These are phyloP conservation scores for Maniola hyperantus DNA, from an alignment of 2,888 invertebrate species.

Conservation along the genomic window DNA sequence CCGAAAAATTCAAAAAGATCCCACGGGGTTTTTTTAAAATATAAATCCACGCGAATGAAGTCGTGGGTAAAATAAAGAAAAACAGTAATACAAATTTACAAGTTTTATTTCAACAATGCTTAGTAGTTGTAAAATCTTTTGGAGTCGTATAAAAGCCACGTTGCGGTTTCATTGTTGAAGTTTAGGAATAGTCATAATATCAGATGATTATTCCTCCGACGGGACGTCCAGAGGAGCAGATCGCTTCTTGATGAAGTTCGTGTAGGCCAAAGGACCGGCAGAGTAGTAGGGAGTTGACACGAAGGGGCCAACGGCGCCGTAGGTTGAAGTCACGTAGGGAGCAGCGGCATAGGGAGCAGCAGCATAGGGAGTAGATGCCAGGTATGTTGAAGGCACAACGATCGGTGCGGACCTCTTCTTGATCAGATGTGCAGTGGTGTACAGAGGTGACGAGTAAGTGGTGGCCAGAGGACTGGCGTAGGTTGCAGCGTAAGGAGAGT, in stretches of 20 bases:
- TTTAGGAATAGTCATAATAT: background rate
- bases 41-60: too few relatives aligned
- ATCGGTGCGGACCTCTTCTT: conserved; percentile 64
- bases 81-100: conserved; percentile 11
- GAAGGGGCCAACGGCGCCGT: conserved; percentile 29
- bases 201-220: background rate
- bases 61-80: background rate
- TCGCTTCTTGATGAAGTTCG: conserved; percentile 41
- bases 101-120: conserved; percentile 20
- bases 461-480: conserved; percentile 50
- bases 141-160: background rate
- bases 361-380: conserved; percentile 45
- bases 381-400: conserved; percentile 37
- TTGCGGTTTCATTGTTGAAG: conserved; percentile 16
- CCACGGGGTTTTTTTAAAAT: too few relatives aligned
- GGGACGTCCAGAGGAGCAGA: conserved; percentile 16
- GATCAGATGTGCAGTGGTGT: conserved; percentile 57
- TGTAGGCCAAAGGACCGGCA: conserved; percentile 26
- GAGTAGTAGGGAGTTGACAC: conserved; percentile 31
- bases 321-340: conserved; percentile 32
- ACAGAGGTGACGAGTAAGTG: conserved; percentile 43
- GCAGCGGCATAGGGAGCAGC: conserved; percentile 46
- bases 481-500: conserved; percentile 52
- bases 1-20: too few relatives aligned
- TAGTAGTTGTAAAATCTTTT: background rate